Percentiles rank a stretch among this genome's conserved stretches.
Conservation (phyloP, 2,797 vertebrate species). For the Leptodactylus fallax region DNA sequence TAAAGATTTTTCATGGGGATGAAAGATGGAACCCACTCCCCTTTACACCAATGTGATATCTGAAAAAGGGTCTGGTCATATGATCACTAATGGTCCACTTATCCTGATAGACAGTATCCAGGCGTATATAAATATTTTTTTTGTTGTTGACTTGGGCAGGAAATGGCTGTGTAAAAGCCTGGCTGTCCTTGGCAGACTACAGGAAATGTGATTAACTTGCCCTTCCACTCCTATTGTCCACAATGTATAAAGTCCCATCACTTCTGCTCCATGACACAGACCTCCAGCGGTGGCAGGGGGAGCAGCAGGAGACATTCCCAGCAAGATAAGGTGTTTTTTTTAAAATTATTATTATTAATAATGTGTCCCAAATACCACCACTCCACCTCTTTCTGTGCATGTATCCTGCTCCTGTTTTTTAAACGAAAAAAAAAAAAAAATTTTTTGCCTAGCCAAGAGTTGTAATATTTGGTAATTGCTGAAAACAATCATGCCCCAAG, state of each 20-base stretch:
- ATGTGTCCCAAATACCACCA: neutral
- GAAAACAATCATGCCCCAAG: slow-evolving; percentile 43
- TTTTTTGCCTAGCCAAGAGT: neutral
- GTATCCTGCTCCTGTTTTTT: neutral
- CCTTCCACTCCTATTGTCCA: slow-evolving; percentile 17
- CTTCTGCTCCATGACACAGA: neutral
- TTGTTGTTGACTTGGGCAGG: neutral
- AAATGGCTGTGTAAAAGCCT: neutral
- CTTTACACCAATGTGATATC: slow-evolving; percentile 17
- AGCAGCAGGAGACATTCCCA: slow-evolving; percentile 7
- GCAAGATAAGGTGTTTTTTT: neutral
- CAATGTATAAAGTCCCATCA: slow-evolving; percentile 18
- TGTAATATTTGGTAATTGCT: slow-evolving; percentile 52
- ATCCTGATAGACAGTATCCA: slow-evolving; percentile 7
- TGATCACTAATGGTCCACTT: neutral
- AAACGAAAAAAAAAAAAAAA: too few relatives aligned
- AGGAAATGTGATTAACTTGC: neutral
- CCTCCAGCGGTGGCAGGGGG: neutral
- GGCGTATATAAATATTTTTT: neutral
- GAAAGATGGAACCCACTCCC: neutral
- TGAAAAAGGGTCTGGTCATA: slow-evolving; percentile 6
- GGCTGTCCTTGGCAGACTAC: neutral
- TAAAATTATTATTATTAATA: neutral
- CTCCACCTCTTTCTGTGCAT: neutral
- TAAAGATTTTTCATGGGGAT: neutral